Percentiles rank a stretch among this genome's conserved stretches.
phyloP scores from a whole-genome alignment of 2,113 vertebrate genomes.

The Periophthalmus modestus region DNA sequence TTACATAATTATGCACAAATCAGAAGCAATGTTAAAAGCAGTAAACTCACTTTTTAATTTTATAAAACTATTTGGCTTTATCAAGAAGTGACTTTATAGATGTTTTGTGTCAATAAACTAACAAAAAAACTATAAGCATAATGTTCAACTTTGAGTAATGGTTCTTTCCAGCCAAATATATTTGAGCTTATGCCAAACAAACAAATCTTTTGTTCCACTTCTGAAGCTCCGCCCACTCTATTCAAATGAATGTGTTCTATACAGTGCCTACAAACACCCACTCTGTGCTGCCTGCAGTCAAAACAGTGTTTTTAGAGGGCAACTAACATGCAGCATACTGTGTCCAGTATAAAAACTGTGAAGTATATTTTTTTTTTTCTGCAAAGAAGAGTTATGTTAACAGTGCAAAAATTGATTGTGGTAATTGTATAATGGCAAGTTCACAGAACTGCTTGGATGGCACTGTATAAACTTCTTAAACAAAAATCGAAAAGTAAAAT shows the following conservation, averaged over 20 bases:
- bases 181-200: not conserved
- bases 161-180: not conserved
- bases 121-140: not conserved
- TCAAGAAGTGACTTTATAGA: not conserved
- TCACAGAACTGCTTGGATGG: not conserved
- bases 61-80: not conserved
- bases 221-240: constrained; percentile 6
- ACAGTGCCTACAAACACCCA: constrained; percentile 4
- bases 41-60: not conserved
- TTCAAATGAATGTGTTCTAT: constrained; percentile 1
- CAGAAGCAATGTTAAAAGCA: not conserved
- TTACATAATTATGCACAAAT: not conserved
- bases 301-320: not conserved
- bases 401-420: not conserved
- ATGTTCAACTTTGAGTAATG: not conserved
- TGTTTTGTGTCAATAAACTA: not conserved
- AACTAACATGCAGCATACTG: not conserved
- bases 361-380: no score
- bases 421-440: not conserved
- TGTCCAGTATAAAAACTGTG: no score
- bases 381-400: not conserved
- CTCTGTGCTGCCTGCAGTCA: not conserved
- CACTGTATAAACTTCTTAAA: not conserved
- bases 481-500: not conserved
- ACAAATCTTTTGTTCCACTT: constrained; percentile 7